Evolutionary conservation across 2,888 invertebrate genomes (phyloP).

Genomic region (Busseola fusca): DNA sequence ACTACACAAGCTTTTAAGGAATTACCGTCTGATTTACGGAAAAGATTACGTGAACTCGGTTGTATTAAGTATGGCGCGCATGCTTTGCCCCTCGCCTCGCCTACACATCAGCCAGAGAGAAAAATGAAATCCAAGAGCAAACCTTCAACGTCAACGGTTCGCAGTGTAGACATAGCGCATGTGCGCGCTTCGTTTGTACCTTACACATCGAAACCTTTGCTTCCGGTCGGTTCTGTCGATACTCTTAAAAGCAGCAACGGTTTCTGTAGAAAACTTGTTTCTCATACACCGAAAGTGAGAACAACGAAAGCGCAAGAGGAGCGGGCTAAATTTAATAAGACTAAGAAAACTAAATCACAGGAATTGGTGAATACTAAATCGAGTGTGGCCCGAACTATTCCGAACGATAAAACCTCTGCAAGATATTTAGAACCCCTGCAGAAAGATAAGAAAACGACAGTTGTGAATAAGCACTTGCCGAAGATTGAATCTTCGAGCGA

Average conservation of each 20-base stretch:
- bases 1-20: constrained; percentile 77
- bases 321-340: constrained; percentile 80
- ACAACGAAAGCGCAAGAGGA: constrained; percentile 84
- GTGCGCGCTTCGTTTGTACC: constrained; percentile 81
- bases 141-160: constrained; percentile 54
- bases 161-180: constrained; percentile 76
- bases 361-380: constrained; percentile 61
- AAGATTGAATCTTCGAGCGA: constrained; percentile 90
- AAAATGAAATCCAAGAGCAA: constrained; percentile 64
- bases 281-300: constrained; percentile 73
- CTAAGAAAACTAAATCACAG: constrained; percentile 71
- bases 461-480: constrained; percentile 79
- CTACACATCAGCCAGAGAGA: constrained; percentile 61
- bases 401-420: constrained; percentile 84
- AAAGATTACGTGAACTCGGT: constrained; percentile 77
- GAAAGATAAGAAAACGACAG: constrained; percentile 68
- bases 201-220: constrained; percentile 72
- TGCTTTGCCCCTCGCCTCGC: constrained; percentile 57
- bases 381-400: constrained; percentile 44
- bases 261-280: constrained; percentile 59
- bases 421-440: constrained; percentile 90
- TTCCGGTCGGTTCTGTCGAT: constrained; percentile 59
- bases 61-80: constrained; percentile 76
- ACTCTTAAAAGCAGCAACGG: constrained; percentile 64
- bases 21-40: constrained; percentile 76